Conservation (phyloP, 1,140 invertebrate species). For the Agrilus planipennis region DNA sequence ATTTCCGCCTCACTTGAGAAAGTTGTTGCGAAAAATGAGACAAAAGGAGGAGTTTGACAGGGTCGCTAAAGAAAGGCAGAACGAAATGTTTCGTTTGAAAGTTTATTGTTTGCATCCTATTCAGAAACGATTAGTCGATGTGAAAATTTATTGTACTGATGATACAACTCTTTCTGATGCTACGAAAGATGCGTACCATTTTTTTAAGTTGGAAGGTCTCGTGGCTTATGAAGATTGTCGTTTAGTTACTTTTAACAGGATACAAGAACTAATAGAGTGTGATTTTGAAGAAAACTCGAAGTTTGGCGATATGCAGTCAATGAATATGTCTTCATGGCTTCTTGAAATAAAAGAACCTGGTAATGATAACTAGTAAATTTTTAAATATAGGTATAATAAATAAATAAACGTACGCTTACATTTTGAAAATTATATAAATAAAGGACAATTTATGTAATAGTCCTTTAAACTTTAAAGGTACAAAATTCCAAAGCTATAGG, state of each 20-base stretch:
- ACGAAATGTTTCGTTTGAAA: constrained; percentile 49
- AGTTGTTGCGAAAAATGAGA: constrained; percentile 50
- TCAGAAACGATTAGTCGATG: constrained; percentile 40
- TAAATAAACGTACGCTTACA: too few species aligned
- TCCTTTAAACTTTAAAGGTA: constrained; percentile 12
- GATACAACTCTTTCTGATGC: constrained; percentile 46
- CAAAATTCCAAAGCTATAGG: constrained; percentile 50
- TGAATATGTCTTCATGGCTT: constrained; percentile 43
- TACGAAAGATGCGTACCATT: constrained; percentile 44
- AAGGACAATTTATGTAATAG: not conserved
- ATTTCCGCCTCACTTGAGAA: constrained; percentile 65
- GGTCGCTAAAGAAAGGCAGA: constrained; percentile 44
- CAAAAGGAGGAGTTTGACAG: constrained; percentile 56
- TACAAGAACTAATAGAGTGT: constrained; percentile 53
- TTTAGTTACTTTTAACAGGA: constrained; percentile 59
- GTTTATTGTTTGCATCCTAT: constrained; percentile 52
- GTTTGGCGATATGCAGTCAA: constrained; percentile 38
- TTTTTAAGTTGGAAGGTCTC: constrained; percentile 45
- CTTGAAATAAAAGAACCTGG: constrained; percentile 55
- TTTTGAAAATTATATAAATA: not conserved
- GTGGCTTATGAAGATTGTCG: constrained; percentile 55
- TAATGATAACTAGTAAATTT: constrained; percentile 14
- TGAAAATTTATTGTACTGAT: constrained; percentile 40
- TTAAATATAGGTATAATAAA: too few species aligned
- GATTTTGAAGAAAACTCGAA: constrained; percentile 53